These are phyloP conservation scores for Pseudomugil gertrudae DNA, from an alignment of 2,797 vertebrate species.

Conservation along the genomic window DNA sequence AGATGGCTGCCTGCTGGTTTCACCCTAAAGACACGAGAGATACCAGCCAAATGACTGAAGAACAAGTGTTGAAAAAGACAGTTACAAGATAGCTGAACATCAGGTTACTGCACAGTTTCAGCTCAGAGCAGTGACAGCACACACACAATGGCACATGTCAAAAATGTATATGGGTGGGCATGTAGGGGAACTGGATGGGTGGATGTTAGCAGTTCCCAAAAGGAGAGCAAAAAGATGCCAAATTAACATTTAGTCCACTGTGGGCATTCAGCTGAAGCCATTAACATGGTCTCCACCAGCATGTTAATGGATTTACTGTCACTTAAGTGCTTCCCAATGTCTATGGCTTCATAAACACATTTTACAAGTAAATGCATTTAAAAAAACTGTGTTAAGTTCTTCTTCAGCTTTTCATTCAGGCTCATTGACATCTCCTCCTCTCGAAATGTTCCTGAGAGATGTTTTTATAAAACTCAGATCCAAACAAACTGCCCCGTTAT, in stretches of 20 bases:
- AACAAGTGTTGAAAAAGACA: not conserved
- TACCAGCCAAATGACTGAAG: not conserved
- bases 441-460: constrained; percentile 7
- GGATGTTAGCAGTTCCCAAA: too few relatives aligned
- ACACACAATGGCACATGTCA: constrained; percentile 14
- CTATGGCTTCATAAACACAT: not conserved
- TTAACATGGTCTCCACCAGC: not conserved
- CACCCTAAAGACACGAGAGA: not conserved
- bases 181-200: constrained; percentile 6
- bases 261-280: constrained; percentile 2
- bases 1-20: not conserved
- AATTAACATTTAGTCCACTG: too few relatives aligned
- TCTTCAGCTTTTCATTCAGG: constrained; percentile 4
- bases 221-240: not conserved
- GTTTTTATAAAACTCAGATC: not conserved
- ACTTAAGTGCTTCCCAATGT: constrained; percentile 1
- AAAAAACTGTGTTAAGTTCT: not conserved
- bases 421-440: not conserved
- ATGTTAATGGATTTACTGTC: not conserved
- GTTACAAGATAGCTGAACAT: not conserved
- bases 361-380: constrained; percentile 4
- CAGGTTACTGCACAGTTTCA: not conserved
- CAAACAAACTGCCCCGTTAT: constrained; percentile 12
- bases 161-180: constrained; percentile 32
- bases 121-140: not conserved